Evolutionary conservation across 2,888 invertebrate species (phyloP).

Genomic region (Sphaerophoria taeniata): DNA sequence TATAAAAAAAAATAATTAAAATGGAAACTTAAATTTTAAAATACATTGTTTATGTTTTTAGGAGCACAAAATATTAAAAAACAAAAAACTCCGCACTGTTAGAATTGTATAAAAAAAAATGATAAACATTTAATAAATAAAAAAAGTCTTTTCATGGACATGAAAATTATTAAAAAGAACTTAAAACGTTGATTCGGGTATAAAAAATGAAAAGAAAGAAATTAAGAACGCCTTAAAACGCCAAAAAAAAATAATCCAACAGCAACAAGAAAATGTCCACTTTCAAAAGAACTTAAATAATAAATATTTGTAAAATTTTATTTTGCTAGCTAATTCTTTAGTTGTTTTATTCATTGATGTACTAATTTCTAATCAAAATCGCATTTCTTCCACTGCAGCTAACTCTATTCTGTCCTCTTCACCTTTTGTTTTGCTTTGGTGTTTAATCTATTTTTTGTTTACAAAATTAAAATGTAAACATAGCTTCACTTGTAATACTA

Average conservation of each 20-base stretch:
- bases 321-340: not conserved
- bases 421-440: constrained; percentile 1
- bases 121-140: constrained; percentile 38
- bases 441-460: constrained; percentile 2
- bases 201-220: constrained; percentile 51
- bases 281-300: constrained; percentile 54
- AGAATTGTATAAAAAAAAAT: constrained; percentile 57
- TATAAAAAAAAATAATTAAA: constrained; percentile 18
- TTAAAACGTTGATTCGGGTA: constrained; percentile 58
- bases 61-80: constrained; percentile 67
- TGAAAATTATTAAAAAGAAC: constrained; percentile 34
- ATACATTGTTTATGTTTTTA: constrained; percentile 70
- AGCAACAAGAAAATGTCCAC: constrained; percentile 62
- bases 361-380: constrained; percentile 77
- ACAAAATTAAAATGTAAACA: not conserved
- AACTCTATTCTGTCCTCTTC: constrained; percentile 37
- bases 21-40: constrained; percentile 51
- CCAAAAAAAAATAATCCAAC: constrained; percentile 76
- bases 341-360: constrained; percentile 62
- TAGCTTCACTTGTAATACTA: constrained; percentile 25
- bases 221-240: constrained; percentile 77
- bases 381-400: constrained; percentile 79
- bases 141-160: constrained; percentile 47
- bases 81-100: constrained; percentile 66
- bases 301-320: not conserved